phyloP scores from a whole-genome alignment of 2,797 vertebrate species.

The Trachops cirrhosus region DNA sequence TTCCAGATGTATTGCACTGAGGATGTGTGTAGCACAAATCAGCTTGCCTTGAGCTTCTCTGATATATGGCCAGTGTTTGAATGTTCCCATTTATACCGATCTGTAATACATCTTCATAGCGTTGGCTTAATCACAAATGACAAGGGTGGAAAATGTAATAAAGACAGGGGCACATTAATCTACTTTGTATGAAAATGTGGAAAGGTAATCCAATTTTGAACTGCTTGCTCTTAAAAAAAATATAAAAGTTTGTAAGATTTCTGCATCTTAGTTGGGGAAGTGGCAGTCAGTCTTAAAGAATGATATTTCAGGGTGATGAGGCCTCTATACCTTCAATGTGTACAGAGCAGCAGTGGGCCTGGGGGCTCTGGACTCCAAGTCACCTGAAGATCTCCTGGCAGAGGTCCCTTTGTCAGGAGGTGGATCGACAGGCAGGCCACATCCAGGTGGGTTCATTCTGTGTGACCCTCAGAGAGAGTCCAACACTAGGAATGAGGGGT shows the following conservation, averaged over 20 bases:
- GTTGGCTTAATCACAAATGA: conserved; percentile 83
- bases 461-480: neutral
- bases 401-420: neutral
- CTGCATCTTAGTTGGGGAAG: conserved; percentile 70
- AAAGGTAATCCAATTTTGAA: conserved; percentile 85
- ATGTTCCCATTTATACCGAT: conserved; percentile 78
- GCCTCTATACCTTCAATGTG: conserved; percentile 41
- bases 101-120: conserved; percentile 83
- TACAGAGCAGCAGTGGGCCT: conserved; percentile 24
- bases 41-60: conserved; percentile 77
- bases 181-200: conserved; percentile 86
- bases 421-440: neutral
- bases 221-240: conserved; percentile 80
- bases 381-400: conserved; percentile 22
- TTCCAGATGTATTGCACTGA: conserved; percentile 68
- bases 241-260: conserved; percentile 69
- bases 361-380: conserved; percentile 18
- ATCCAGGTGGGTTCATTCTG: accelerated
- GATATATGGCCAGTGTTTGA: conserved; percentile 74
- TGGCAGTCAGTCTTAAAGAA: conserved; percentile 72
- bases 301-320: conserved; percentile 69
- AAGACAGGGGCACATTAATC: conserved; percentile 84
- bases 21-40: conserved; percentile 76
- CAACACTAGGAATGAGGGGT: accelerated
- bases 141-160: conserved; percentile 87